Evolutionary conservation across 2,113 vertebrate species (phyloP).

Genomic region (Apteryx owenii): DNA sequence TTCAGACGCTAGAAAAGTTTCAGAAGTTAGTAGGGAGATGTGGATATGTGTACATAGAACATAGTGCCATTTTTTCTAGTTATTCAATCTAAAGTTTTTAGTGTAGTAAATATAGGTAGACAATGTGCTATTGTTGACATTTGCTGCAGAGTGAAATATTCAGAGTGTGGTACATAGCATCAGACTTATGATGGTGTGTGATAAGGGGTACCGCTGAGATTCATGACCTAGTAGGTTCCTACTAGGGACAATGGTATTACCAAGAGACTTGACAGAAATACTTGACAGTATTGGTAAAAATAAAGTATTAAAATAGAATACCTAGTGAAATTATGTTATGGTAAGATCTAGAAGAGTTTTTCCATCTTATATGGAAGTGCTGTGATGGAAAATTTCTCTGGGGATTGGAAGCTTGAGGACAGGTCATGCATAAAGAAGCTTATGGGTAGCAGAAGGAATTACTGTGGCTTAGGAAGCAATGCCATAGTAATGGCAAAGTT

Average conservation of each 20-base stretch:
- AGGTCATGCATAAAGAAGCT: neutral
- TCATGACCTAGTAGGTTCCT: neutral
- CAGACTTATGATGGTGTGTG: neutral
- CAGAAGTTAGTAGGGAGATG: neutral
- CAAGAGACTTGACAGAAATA: neutral
- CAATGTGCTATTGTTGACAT: neutral
- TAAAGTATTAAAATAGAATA: neutral
- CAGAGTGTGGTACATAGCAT: neutral
- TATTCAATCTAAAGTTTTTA: neutral
- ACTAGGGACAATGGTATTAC: neutral
- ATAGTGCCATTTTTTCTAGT: neutral
- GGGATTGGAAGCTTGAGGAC: neutral
- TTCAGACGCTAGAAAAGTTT: neutral
- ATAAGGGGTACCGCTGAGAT: neutral
- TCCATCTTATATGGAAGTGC: neutral
- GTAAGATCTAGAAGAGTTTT: neutral
- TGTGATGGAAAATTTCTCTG: neutral
- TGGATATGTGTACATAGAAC: neutral
- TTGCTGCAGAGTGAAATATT: neutral
- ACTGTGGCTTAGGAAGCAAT: neutral
- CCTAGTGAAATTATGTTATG: neutral
- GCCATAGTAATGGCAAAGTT: neutral
- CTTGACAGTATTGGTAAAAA: neutral
- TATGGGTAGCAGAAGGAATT: neutral
- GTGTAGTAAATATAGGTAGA: neutral